Percentiles rank a stretch among this genome's conserved stretches.
Evolutionary conservation across 1,140 invertebrate genomes (phyloP).

Genomic region (Campoletis sonorensis): DNA sequence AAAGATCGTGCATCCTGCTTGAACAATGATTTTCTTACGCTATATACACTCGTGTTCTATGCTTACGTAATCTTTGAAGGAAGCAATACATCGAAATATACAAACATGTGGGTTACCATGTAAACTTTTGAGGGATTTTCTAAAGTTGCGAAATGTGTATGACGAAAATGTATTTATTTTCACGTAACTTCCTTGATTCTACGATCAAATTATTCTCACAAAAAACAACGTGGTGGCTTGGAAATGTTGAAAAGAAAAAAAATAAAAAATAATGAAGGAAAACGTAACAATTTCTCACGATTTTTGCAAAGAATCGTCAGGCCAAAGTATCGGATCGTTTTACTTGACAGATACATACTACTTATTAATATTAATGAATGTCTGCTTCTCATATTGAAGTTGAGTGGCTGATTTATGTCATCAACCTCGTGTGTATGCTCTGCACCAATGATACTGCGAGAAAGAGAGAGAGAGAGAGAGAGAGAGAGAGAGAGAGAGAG

Average conservation of each 20-base stretch:
- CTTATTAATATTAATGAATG: slow-evolving; percentile 76
- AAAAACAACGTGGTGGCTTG: background rate
- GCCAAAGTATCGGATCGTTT: slow-evolving; percentile 71
- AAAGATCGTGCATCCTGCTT: slow-evolving; percentile 31
- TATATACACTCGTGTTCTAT: background rate
- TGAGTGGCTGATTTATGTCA: slow-evolving; percentile 51
- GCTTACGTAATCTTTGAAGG: background rate
- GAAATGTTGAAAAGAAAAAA: background rate
- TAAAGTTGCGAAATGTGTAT: slow-evolving; percentile 34
- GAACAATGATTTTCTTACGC: slow-evolving; percentile 38
- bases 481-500: slow-evolving; percentile 2
- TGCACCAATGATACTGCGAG: slow-evolving; percentile 48
- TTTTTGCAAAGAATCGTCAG: slow-evolving; percentile 50
- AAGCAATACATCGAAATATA: no score
- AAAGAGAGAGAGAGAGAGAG: slow-evolving; percentile 4
- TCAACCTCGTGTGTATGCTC: slow-evolving; percentile 15
- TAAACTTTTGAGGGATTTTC: slow-evolving; percentile 16
- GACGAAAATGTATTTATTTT: slow-evolving; percentile 22
- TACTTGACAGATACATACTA: slow-evolving; percentile 72
- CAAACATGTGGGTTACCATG: background rate
- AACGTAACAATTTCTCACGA: slow-evolving; percentile 20
- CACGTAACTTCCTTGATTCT: slow-evolving; percentile 26
- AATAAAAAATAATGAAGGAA: background rate
- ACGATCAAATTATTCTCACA: background rate
- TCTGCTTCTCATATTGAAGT: slow-evolving; percentile 52